phyloP scores from a whole-genome alignment of 2,113 vertebrate species.

The Toxotes chatareus region DNA sequence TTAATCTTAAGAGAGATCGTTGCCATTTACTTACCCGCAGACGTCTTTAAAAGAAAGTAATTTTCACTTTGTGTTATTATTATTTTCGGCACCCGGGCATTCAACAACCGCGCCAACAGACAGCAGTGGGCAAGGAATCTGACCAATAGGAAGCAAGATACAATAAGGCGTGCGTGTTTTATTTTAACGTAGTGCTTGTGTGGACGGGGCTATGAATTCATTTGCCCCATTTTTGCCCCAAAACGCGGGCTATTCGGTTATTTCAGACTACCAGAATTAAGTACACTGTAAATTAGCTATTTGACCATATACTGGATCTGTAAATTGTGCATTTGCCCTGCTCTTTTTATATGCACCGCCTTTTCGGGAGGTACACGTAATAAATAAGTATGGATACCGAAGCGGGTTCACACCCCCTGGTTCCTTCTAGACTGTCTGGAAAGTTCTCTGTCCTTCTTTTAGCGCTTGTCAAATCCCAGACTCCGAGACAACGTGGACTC shows the following conservation, averaged over 20 bases:
- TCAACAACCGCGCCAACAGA: conserved; percentile 73
- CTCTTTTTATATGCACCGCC: conserved; percentile 30
- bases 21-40: conserved; percentile 33
- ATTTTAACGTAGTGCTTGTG: rapidly evolving
- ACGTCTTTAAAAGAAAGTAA: neutral
- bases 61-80: neutral
- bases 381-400: rapidly evolving
- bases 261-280: rapidly evolving
- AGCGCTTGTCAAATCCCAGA: conserved; percentile 37
- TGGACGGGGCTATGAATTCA: neutral
- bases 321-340: neutral
- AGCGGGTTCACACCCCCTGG: neutral
- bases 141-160: conserved; percentile 66
- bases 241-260: rapidly evolving
- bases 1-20: neutral
- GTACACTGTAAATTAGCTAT: no score
- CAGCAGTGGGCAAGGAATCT: neutral
- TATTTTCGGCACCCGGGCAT: conserved; percentile 23
- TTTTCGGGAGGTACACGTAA: neutral
- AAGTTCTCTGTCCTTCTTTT: conserved; percentile 82
- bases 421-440: conserved; percentile 77
- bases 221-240: rapidly evolving
- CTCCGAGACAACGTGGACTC: conserved; percentile 51
- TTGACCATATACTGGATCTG: rapidly evolving
- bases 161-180: conserved; percentile 36